Percentiles rank a stretch among this genome's conserved stretches.
Conservation (phyloP, 2,113 vertebrate genomes). For the Lota lota region DNA sequence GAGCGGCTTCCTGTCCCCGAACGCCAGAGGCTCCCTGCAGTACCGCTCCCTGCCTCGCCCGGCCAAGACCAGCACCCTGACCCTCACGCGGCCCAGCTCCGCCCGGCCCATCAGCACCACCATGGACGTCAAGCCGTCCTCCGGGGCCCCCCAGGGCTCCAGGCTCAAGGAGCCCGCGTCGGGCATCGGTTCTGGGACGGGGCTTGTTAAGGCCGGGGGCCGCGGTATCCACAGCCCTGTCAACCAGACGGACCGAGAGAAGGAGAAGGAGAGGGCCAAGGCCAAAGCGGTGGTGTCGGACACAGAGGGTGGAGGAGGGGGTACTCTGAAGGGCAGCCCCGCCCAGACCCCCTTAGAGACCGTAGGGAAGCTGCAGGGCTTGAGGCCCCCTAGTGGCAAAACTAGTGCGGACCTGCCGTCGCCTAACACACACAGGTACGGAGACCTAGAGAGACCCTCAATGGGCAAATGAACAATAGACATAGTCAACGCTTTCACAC, state of each 20-base stretch:
- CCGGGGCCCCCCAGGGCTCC: constrained; percentile 37
- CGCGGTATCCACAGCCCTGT: constrained; percentile 68
- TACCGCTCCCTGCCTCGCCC: constrained; percentile 96
- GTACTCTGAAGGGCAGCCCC: constrained; percentile 55
- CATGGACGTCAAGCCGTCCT: constrained; percentile 81
- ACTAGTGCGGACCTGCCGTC: constrained; percentile 73
- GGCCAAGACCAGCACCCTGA: constrained; percentile 90
- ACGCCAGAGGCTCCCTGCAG: constrained; percentile 88
- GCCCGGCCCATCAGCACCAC: constrained; percentile 85
- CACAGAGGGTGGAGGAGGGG: constrained; percentile 70
- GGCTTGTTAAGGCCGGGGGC: constrained; percentile 44
- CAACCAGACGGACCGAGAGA: constrained; percentile 90
- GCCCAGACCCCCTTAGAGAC: constrained; percentile 64
- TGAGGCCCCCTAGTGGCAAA: constrained; percentile 76
- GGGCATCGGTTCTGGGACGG: constrained; percentile 55
- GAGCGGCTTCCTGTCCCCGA: constrained; percentile 86
- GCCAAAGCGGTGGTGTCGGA: constrained; percentile 89
- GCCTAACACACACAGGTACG: constrained; percentile 85
- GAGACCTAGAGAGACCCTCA: background rate
- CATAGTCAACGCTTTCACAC: background rate
- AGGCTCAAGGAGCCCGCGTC: constrained; percentile 56
- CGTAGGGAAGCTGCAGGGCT: constrained; percentile 73
- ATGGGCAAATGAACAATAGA: background rate
- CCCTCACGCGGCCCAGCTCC: constrained; percentile 77
- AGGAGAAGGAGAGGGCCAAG: constrained; percentile 93